Percentiles rank a stretch among this genome's conserved stretches.
phyloP scores from a whole-genome alignment of 2,113 vertebrate genomes.

The Onychostoma macrolepis region DNA sequence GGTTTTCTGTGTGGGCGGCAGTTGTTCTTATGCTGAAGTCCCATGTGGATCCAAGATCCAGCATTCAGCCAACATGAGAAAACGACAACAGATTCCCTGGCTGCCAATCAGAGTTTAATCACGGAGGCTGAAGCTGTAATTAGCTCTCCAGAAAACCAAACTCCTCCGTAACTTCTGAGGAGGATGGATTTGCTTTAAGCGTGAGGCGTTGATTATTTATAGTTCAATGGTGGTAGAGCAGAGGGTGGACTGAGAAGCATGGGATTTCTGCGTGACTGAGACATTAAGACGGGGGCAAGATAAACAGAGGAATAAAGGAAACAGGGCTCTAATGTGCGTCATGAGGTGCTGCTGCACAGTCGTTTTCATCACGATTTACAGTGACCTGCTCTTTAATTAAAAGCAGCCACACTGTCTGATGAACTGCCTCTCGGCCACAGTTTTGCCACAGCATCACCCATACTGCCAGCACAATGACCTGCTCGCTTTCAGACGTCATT shows the following conservation, averaged over 20 bases:
- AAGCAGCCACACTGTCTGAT: conserved; percentile 6
- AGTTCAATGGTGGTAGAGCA: neutral
- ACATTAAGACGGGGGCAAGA: neutral
- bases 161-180: conserved; percentile 27
- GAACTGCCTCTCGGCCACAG: neutral
- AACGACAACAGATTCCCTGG: conserved; percentile 27
- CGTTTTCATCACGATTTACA: conserved; percentile 44
- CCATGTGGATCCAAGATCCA: neutral
- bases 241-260: neutral
- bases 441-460: neutral
- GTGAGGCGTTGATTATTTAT: conserved; percentile 39
- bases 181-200: conserved; percentile 27
- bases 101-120: conserved; percentile 44
- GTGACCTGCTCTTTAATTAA: conserved; percentile 47
- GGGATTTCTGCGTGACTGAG: neutral
- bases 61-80: conserved; percentile 8
- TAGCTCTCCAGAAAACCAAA: conserved; percentile 32
- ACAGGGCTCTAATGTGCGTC: conserved; percentile 20
- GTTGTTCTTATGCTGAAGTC: conserved; percentile 31
- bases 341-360: conserved; percentile 18
- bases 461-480: conserved; percentile 1
- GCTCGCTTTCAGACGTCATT: conserved; percentile 36
- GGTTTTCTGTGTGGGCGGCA: conserved; percentile 32
- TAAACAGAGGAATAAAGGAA: conserved; percentile 2
- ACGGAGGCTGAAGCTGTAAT: conserved; percentile 29